These are phyloP conservation scores for Solenopsis invicta DNA, from an alignment of 1,140 invertebrate genomes.

Conservation along the genomic window DNA sequence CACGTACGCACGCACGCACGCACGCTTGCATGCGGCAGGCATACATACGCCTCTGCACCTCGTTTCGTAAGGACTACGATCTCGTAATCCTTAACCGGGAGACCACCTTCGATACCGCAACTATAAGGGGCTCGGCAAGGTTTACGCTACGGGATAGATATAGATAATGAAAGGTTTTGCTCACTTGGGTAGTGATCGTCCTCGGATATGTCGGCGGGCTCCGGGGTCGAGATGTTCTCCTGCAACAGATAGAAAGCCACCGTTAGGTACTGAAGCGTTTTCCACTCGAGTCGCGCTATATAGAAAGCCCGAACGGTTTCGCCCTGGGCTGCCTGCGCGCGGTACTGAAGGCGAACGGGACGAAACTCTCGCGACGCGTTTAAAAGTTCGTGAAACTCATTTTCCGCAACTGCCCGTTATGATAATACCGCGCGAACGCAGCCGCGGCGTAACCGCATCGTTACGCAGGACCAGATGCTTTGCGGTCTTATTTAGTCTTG, in stretches of 20 bases:
- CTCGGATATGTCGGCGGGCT: constrained; percentile 90
- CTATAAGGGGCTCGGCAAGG: constrained; percentile 55
- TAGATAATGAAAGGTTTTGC: constrained; percentile 75
- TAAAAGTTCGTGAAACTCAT: constrained; percentile 58
- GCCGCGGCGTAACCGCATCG: constrained; percentile 27
- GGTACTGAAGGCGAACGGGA: not conserved
- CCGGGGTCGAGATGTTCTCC: constrained; percentile 90
- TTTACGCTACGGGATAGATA: constrained; percentile 46
- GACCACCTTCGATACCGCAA: constrained; percentile 33
- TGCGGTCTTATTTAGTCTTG: constrained; percentile 3
- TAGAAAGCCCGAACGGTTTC: not conserved
- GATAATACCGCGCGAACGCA: constrained; percentile 54
- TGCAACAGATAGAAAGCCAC: constrained; percentile 87
- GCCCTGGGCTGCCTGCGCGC: not conserved
- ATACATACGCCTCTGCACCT: constrained; percentile 22
- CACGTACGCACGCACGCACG: not conserved
- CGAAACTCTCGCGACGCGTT: constrained; percentile 34
- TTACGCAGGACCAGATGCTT: not conserved
- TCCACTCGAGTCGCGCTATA: constrained; percentile 23
- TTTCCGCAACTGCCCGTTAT: constrained; percentile 53
- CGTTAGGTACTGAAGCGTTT: constrained; percentile 52
- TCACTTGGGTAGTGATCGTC: constrained; percentile 91
- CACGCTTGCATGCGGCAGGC: not conserved
- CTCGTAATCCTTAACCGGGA: constrained; percentile 17
- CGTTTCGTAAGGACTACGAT: constrained; percentile 29